Evolutionary conservation across 2,113 vertebrate genomes (phyloP).

Genomic region (Odocoileus hemionus): DNA sequence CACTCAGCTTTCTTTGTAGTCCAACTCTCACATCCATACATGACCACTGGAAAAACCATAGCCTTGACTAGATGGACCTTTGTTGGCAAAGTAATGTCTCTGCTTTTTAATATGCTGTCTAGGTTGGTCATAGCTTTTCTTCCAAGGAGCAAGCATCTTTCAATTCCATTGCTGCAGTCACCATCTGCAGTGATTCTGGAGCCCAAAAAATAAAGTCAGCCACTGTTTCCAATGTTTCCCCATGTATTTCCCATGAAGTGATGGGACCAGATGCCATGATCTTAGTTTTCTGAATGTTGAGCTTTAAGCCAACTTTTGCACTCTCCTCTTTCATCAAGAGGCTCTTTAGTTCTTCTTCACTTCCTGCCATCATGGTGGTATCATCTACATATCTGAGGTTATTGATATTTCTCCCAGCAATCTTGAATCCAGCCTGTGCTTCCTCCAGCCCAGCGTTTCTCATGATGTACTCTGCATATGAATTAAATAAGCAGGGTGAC

Average conservation of each 20-base stretch:
- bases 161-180: no score
- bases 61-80: not conserved
- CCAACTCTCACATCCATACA: not conserved
- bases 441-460: rapidly evolving
- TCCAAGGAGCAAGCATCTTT: no score
- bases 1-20: not conserved
- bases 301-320: not conserved
- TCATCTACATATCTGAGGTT: not conserved
- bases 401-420: not conserved
- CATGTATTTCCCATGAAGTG: not conserved
- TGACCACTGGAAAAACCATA: not conserved
- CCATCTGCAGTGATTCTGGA: no score
- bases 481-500: no score
- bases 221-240: no score
- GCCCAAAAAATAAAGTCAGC: no score
- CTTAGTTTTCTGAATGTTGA: not conserved
- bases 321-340: not conserved
- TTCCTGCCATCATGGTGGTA: not conserved
- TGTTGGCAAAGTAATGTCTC: not conserved
- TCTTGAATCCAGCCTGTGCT: no score
- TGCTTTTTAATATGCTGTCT: not conserved
- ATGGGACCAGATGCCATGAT: not conserved
- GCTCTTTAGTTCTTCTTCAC: not conserved
- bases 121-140: not conserved
- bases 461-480: no score